Percentiles rank a stretch among this genome's conserved stretches.
Evolutionary conservation across 2,113 vertebrate genomes (phyloP).

Genomic region (Chunga burmeisteri): DNA sequence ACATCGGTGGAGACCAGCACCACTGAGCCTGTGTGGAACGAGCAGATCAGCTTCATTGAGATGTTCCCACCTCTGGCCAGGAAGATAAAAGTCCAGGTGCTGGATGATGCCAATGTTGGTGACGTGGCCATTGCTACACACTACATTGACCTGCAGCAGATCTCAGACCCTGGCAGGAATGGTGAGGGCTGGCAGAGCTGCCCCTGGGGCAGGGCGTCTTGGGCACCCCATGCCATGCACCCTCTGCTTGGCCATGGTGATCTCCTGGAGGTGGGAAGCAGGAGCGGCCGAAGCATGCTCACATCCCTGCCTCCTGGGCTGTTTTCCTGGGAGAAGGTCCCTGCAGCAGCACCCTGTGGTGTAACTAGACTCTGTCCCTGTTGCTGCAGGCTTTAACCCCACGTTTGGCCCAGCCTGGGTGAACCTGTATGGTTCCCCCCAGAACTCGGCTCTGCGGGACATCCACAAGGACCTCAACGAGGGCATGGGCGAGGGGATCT

Average conservation of each 20-base stretch:
- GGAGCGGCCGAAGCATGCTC: accelerated
- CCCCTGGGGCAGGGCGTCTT: accelerated
- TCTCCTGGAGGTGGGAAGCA: background rate
- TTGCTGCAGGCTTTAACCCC: conserved; percentile 83
- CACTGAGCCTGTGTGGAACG: conserved; percentile 85
- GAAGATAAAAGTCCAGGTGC: conserved; percentile 86
- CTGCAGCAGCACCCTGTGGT: background rate
- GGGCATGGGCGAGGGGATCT: conserved; percentile 86
- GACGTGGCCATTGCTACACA: conserved; percentile 87
- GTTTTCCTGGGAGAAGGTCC: background rate
- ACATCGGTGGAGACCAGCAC: conserved; percentile 81
- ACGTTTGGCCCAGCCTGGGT: conserved; percentile 91
- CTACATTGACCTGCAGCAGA: conserved; percentile 87
- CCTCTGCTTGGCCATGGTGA: background rate
- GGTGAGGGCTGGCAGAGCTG: conserved; percentile 67
- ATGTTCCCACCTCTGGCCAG: conserved; percentile 91
- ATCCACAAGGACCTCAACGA: conserved; percentile 86
- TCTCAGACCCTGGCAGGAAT: conserved; percentile 87
- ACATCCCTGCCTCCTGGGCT: background rate
- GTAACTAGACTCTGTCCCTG: background rate
- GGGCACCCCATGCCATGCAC: background rate
- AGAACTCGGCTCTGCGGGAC: conserved; percentile 83
- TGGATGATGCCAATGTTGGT: conserved; percentile 85
- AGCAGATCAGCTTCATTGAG: conserved; percentile 92
- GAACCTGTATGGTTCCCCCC: conserved; percentile 89